Percentiles rank a stretch among this genome's conserved stretches.
Conservation (phyloP, 2,888 invertebrate species). For the Aplocera efformata region DNA sequence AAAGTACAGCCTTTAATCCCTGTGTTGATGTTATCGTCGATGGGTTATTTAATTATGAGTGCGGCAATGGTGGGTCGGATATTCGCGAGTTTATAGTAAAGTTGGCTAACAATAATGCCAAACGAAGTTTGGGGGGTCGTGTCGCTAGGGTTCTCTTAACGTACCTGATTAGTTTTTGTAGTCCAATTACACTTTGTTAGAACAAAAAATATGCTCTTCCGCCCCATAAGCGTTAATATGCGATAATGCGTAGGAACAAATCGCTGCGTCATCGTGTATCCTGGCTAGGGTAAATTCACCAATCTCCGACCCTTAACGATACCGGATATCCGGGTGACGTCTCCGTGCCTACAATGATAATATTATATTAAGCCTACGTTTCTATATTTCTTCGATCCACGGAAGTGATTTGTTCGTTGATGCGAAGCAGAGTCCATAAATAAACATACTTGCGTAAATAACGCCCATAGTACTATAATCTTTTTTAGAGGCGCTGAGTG, state of each 20-base stretch:
- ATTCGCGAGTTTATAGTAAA: constrained; percentile 47
- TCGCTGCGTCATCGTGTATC: constrained; percentile 25
- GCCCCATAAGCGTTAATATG: constrained; percentile 30
- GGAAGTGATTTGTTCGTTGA: constrained; percentile 17
- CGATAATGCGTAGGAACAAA: constrained; percentile 25
- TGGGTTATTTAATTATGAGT: constrained; percentile 44
- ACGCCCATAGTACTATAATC: no score
- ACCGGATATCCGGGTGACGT: constrained; percentile 26
- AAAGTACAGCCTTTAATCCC: constrained; percentile 9
- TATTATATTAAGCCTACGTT: constrained; percentile 21
- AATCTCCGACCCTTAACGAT: constrained; percentile 28
- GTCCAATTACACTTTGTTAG: constrained; percentile 32
- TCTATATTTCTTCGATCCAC: constrained; percentile 16
- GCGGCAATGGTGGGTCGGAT: constrained; percentile 42
- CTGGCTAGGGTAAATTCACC: constrained; percentile 23
- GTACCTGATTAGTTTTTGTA: constrained; percentile 64
- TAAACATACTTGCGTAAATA: constrained; percentile 5
- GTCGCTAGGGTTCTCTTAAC: constrained; percentile 55
- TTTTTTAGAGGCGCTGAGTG: no score
- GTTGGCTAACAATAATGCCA: constrained; percentile 52
- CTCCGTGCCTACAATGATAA: constrained; percentile 23
- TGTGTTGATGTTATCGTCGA: constrained; percentile 31
- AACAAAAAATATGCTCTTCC: constrained; percentile 29
- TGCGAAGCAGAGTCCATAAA: constrained; percentile 15
- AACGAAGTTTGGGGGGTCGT: constrained; percentile 39